Base-by-base conservation (phyloP, 2,797 vertebrate species). In the Atherinosoma microstoma region DNA sequence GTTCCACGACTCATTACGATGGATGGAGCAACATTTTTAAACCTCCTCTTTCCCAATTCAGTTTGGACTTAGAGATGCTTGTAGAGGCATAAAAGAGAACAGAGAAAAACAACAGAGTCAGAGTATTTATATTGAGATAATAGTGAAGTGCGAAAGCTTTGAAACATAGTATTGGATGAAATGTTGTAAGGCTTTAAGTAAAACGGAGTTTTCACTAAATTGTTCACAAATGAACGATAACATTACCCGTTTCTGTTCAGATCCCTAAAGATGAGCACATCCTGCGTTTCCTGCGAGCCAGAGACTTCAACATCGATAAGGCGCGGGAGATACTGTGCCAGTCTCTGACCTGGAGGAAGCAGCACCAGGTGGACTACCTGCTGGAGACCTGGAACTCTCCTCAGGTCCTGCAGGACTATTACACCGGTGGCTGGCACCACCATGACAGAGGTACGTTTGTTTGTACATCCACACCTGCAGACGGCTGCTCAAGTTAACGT, bases 201-300 rank as follows among this genome's bases (percentile, higher is more conserved):
- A 6, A 30, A 5, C 3, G 12, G 1, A 54, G 0, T 32, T 58
- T 63, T 54, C 2, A 2, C 27, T 61, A 6, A 51, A 29, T 56
- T 59, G 0, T n/a, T 56, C 3, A 30, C 16, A 62, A 69, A 5
- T 35, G 0, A 40, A 22, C 29, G 27, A 3, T 6, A 60, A 10
- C 30, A 24, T 2, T 59, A 58, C 6, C 9, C 24, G 18, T 64
- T 27, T 12, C 30, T 15, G 0, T 54, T 8, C 63, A 99, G 98
- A 99, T 99, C 77, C 98, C 98, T 0, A 99, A 99, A 89, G 97
- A 99, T 15, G 97, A 98, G 81, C 98, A 99, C 82, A 99, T 98
- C 57, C 93, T 99, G 78, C 96, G 98, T 34, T 99, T 99, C 89
- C 73, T 99, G 61, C 95, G 97, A 0, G 97, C 98, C 15, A 90